These are phyloP conservation scores for Tetramorium simillimum DNA, from an alignment of 1,140 invertebrate species.

Conservation along the genomic window DNA sequence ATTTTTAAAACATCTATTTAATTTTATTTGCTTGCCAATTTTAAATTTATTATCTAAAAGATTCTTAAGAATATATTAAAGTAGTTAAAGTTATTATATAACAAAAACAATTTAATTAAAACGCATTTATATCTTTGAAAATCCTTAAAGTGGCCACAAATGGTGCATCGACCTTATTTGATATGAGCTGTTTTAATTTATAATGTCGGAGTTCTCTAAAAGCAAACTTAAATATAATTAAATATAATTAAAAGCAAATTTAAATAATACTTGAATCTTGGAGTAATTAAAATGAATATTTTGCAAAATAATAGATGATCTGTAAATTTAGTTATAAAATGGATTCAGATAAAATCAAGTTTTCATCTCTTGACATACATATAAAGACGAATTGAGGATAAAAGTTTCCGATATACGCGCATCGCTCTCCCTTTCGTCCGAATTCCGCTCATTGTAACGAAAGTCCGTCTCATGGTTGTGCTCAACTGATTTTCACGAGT, in stretches of 20 bases:
- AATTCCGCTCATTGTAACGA: neutral
- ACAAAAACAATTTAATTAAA: too few relatives aligned
- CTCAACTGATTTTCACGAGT: conserved; percentile 58
- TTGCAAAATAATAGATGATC: neutral
- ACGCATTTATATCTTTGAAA: too few relatives aligned
- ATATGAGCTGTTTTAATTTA: too few relatives aligned
- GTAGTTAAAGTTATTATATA: too few relatives aligned
- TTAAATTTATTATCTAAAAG: too few relatives aligned
- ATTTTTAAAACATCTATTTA: too few relatives aligned
- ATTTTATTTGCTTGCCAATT: too few relatives aligned
- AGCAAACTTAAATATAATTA: too few relatives aligned
- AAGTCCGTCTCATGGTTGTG: neutral
- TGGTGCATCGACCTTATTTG: too few relatives aligned
- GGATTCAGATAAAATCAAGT: neutral
- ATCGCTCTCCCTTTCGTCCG: neutral
- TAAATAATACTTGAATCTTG: neutral
- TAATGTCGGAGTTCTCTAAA: too few relatives aligned
- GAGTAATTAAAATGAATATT: neutral
- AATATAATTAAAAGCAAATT: neutral
- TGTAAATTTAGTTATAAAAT: neutral
- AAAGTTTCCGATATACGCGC: neutral
- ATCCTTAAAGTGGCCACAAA: too few relatives aligned
- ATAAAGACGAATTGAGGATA: neutral
- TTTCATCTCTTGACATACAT: neutral
- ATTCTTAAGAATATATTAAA: too few relatives aligned